Conservation (phyloP, 2,113 vertebrate genomes). For the Recurvirostra avosetta region DNA sequence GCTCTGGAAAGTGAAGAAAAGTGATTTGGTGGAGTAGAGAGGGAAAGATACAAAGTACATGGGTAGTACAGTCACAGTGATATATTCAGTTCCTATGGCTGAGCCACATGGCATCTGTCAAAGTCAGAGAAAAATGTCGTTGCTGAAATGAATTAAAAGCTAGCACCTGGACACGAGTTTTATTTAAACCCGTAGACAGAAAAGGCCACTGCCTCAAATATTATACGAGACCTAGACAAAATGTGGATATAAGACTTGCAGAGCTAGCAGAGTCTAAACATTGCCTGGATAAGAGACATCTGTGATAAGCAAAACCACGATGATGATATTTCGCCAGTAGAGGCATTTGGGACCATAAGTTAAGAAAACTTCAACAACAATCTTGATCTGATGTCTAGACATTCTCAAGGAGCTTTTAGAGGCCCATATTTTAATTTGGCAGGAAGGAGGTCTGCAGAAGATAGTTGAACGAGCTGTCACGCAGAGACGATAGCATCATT, state of each 20-base stretch:
- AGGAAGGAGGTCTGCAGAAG: not conserved
- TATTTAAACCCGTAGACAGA: not conserved
- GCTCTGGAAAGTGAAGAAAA: not conserved
- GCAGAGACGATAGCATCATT: not conserved
- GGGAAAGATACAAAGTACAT: not conserved
- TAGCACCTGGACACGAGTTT: not conserved
- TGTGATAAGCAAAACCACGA: not conserved
- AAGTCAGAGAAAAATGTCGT: not conserved
- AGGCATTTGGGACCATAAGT: not conserved
- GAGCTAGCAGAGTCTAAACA: not conserved
- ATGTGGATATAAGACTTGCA: not conserved
- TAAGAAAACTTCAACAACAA: not conserved
- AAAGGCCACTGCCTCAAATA: not conserved
- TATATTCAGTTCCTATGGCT: not conserved
- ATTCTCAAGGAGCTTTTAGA: not conserved
- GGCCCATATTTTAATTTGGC: not conserved
- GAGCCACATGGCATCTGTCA: not conserved
- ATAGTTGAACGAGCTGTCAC: not conserved
- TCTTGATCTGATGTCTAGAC: conserved; percentile 22
- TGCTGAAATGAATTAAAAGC: not conserved
- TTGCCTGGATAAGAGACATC: not conserved
- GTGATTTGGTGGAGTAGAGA: not conserved
- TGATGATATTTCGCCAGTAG: not conserved
- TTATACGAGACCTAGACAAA: not conserved
- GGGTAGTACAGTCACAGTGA: not conserved